Evolutionary conservation across 1,140 invertebrate genomes (phyloP), one percentile per base, ranked within the genome.

Genomic region (Anastatus disparis): DNA sequence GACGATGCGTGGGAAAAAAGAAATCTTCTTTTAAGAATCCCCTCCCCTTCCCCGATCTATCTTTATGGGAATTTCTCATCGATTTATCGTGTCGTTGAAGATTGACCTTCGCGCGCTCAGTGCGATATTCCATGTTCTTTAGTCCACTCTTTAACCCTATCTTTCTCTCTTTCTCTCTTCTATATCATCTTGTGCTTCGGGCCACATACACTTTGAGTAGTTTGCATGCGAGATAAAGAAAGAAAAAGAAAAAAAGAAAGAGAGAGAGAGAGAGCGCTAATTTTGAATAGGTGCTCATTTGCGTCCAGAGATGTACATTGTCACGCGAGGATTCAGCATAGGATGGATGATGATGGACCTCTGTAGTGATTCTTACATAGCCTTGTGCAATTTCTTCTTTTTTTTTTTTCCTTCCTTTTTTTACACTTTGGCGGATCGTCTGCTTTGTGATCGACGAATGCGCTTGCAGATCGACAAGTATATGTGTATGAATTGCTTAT

Each of bases 71-170:
- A 70, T 62, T 63, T 71, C 61, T 44, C 69, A 55, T 55, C 68
- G 50, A 55, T 63, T 63, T 70, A 71, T 71, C 52, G 56, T 40
- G 66, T 69, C 66, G 55, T 48, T 44, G 24, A 27, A 31, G 35
- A 42, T 79, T 71, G 70, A 71, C 74, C 73, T 68, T 72, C 65
- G 59, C 67, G 71, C 62, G 38, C 42, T 29, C 69, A n/a, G 55
- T 40, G 48, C 61, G 20, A 15, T 63, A 27, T 48, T 63, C 35
- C 20, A 48, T 31, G 22, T 20, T 17, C 7, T 29, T 52, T 52
- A 31, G 24, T 38, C 44, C 62, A n/a, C 38, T 35, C 3, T 22
- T 6, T 55, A 46, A 13, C 29, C 29, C 15, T n/a, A 10, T 38
- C 15, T 42, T 27, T 42, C 50, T 26, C 42, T 68, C 31, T 27